Base-by-base conservation (phyloP, 1,140 invertebrate species). In the Drosophila quadrilineata region DNA sequence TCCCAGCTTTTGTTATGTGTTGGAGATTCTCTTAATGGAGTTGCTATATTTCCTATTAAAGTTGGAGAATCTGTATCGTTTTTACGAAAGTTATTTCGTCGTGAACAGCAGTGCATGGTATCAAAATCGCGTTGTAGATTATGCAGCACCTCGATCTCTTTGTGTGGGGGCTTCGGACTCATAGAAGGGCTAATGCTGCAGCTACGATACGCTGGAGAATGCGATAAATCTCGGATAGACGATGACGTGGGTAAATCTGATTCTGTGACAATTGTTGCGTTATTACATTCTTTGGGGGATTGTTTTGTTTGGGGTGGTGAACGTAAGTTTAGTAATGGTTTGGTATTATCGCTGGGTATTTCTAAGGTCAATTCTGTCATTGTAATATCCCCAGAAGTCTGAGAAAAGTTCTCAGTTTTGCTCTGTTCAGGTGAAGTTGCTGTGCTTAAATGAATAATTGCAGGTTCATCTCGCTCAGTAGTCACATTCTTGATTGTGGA, bases 131-230 rank as follows among this genome's bases (percentile, higher is more conserved):
- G 72, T 68, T 92, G 91, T 31, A 93, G 87, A 75, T 93, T 93
- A 66, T 93, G 93, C 9, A 93, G 87, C 2, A 93, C 91, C 71
- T 93, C 92, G 5, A 93, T 92, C 79, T 92, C 91, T 45, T 91
- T 92, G 68, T 93, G 93, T 9, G 90, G 70, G 24, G 91, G 75
- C 38, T 89, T 86, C 4, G 91, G 91, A 64, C 90, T n/a, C n/a
- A n/a, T n/a, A n/a, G n/a, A n/a, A n/a, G n/a, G n/a, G n/a, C n/a
- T 91, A 14, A 76, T 63, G 33, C 73, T 69, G 10, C 75, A 65
- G 10, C 53, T 33, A 5, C 17, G 52, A 24, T 12, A 54, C 14
- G 17, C 26, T 3, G 52, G 91, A 19, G 91, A 71, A 0, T 54
- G 58, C 0, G 84, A 50, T 0, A 53, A 24, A 2, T 62, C 64